Conservation (phyloP, 2,888 invertebrate genomes). For the Drosophila setosimentum region DNA sequence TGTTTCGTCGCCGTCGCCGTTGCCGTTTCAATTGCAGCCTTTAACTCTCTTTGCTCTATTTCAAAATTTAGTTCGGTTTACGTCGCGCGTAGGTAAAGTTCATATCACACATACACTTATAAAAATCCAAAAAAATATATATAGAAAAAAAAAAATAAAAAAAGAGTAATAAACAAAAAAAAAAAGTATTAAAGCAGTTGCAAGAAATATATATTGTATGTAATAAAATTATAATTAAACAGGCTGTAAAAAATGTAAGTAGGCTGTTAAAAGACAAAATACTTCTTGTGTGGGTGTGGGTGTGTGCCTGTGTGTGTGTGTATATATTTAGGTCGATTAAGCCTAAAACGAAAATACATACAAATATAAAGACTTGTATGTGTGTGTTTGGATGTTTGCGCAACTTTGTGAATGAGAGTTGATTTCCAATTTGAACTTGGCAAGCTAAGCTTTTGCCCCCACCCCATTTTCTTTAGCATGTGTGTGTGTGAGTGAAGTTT, state of each 20-base stretch:
- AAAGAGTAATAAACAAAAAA: not conserved
- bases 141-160: not conserved
- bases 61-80: slow-evolving; percentile 41
- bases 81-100: slow-evolving; percentile 31
- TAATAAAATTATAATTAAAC: not conserved
- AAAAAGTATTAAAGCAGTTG: not conserved
- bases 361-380: not conserved
- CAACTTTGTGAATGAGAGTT: slow-evolving; percentile 3
- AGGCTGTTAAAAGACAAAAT: not conserved
- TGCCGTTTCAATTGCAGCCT: slow-evolving; percentile 10
- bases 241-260: slow-evolving; percentile 19
- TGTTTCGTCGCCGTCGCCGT: slow-evolving; percentile 6
- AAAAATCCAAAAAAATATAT: not conserved
- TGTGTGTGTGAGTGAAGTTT: not conserved
- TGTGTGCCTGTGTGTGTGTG: not conserved
- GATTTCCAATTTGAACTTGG: not conserved
- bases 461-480: not conserved
- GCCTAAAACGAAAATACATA: slow-evolving; percentile 1
- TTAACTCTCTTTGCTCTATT: not conserved
- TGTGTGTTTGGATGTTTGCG: not conserved
- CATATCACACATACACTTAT: slow-evolving; percentile 4
- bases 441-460: not conserved
- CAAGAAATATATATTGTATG: not conserved
- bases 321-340: not conserved
- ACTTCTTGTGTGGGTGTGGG: not conserved